phyloP scores from a whole-genome alignment of 2,797 vertebrate species.

The Danio tinwini region DNA sequence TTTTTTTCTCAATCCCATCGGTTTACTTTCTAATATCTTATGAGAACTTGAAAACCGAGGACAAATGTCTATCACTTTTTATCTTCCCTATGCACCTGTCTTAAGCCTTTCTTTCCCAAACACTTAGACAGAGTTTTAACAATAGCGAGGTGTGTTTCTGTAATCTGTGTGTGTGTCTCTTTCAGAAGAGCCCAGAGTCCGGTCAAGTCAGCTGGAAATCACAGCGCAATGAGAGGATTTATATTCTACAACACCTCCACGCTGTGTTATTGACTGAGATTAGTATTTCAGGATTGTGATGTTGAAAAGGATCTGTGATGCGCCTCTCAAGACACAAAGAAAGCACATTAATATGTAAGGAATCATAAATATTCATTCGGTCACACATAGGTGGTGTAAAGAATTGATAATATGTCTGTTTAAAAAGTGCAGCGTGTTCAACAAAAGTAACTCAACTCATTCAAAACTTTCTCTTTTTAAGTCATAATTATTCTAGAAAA shows the following conservation, averaged over 20 bases:
- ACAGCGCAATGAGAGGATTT: slow-evolving; percentile 35
- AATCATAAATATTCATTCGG: slow-evolving; percentile 13
- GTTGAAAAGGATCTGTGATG: neutral
- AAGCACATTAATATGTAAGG: neutral
- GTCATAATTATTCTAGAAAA: too few species aligned
- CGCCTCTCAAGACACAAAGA: neutral
- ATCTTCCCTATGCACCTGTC: slow-evolving; percentile 36
- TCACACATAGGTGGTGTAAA: neutral
- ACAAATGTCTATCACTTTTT: slow-evolving; percentile 34
- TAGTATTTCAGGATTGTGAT: neutral
- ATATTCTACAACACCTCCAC: slow-evolving; percentile 9
- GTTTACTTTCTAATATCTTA: neutral
- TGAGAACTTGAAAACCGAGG: slow-evolving; percentile 12
- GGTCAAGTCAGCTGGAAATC: slow-evolving; percentile 30
- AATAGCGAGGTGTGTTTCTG: neutral
- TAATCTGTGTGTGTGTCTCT: slow-evolving; percentile 34
- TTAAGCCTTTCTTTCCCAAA: slow-evolving; percentile 2
- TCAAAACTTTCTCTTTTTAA: too few species aligned
- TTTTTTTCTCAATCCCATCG: neutral
- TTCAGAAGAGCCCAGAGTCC: neutral
- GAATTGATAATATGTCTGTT: neutral
- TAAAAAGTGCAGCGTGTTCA: neutral
- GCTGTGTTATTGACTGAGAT: slow-evolving; percentile 9
- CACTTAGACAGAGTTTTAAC: neutral
- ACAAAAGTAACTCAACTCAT: too few species aligned